Evolutionary conservation across 2,888 invertebrate species (phyloP).

Genomic region (Tuberolachnus salignus): DNA sequence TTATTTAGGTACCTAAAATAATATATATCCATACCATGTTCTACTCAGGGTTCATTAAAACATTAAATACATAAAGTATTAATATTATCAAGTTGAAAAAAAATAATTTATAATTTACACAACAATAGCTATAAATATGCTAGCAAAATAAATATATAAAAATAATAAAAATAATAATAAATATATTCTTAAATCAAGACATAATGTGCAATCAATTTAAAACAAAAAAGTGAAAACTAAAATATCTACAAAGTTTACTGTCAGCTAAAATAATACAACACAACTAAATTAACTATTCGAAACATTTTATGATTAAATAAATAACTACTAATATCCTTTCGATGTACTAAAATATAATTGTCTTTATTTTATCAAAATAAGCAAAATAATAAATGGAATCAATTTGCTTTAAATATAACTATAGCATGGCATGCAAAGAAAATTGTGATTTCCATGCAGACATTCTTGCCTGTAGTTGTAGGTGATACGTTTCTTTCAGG

Average conservation of each 20-base stretch:
- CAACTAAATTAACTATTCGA: neutral
- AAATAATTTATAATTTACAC: neutral
- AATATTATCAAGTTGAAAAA: too few species aligned
- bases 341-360: constrained; percentile 20
- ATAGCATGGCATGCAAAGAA: constrained; percentile 46
- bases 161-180: neutral
- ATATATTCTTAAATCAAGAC: neutral
- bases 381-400: constrained; percentile 23
- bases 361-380: constrained; percentile 21
- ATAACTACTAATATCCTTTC: constrained; percentile 1
- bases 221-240: neutral
- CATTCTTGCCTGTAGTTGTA: constrained; percentile 53
- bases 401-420: constrained; percentile 14
- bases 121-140: neutral
- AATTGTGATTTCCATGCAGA: constrained; percentile 39
- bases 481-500: constrained; percentile 53
- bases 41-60: too few species aligned
- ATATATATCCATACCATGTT: too few species aligned
- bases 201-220: constrained; percentile 25
- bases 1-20: too few species aligned
- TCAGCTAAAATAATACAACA: neutral
- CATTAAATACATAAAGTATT: too few species aligned
- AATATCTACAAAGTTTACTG: neutral
- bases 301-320: constrained; percentile 15
- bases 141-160: neutral